phyloP scores from a whole-genome alignment of 1,140 invertebrate species.

The Caenorhabditis inopinata region DNA sequence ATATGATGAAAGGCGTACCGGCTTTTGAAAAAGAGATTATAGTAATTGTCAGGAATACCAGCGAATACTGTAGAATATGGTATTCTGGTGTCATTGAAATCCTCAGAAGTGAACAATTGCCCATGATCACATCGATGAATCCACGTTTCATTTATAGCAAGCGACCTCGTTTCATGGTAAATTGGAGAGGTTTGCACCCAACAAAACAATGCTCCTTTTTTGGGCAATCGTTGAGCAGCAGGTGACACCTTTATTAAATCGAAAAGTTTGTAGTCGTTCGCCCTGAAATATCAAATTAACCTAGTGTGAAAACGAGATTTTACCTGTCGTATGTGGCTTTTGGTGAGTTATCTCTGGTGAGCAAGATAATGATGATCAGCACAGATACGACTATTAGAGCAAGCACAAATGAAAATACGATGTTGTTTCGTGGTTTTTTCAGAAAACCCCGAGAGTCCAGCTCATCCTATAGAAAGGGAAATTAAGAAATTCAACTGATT shows the following conservation, averaged over 20 bases:
- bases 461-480: background rate
- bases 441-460: background rate
- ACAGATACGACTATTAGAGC: background rate
- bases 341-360: background rate
- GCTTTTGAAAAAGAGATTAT: constrained; percentile 35
- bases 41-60: constrained; percentile 6
- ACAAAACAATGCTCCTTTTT: constrained; percentile 30
- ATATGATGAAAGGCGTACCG: constrained; percentile 27
- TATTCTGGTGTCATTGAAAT: constrained; percentile 12
- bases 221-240: constrained; percentile 28
- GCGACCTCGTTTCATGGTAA: constrained; percentile 36
- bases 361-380: background rate
- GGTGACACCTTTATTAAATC: constrained; percentile 18
- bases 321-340: constrained; percentile 2
- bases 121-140: constrained; percentile 39
- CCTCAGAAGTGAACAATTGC: constrained; percentile 37
- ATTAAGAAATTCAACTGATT: background rate
- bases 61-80: constrained; percentile 40
- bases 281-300: background rate
- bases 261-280: background rate
- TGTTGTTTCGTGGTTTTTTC: background rate
- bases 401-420: background rate
- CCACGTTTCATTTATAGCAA: constrained; percentile 38
- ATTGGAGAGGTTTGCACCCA: constrained; percentile 45
- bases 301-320: no score